These are phyloP conservation scores for Archips crataeganus DNA, from an alignment of 2,888 invertebrate genomes.

Conservation along the genomic window DNA sequence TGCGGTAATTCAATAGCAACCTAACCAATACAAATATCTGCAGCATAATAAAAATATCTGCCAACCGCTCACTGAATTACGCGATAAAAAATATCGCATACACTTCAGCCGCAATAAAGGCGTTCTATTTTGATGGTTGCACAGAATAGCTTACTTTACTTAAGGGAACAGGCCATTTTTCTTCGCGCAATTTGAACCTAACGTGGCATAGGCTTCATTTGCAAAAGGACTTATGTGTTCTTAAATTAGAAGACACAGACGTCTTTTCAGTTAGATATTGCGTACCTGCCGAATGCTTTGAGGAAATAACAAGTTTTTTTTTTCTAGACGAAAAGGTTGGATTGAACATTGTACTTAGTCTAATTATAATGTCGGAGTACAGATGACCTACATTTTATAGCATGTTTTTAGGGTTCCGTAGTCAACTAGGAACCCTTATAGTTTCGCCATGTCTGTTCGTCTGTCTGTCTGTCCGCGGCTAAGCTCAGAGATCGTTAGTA, in stretches of 20 bases:
- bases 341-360: neutral
- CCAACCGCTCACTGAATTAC: conserved; percentile 12
- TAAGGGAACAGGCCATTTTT: conserved; percentile 20
- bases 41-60: conserved; percentile 6
- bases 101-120: conserved; percentile 6
- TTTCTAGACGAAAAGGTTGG: neutral
- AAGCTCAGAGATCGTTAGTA: too few species aligned
- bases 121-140: conserved; percentile 22
- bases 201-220: conserved; percentile 15
- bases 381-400: too few species aligned
- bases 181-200: conserved; percentile 30
- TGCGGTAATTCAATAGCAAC: too few species aligned
- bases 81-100: conserved; percentile 8
- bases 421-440: too few species aligned
- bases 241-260: neutral
- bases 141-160: conserved; percentile 36
- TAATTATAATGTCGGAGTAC: too few species aligned
- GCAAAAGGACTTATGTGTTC: neutral
- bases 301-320: neutral
- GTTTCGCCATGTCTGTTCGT: too few species aligned
- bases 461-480: too few species aligned
- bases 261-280: neutral
- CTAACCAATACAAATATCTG: conserved; percentile 1
- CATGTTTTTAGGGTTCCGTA: too few species aligned
- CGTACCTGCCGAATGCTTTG: neutral